Base-by-base conservation (phyloP, 2,888 invertebrate species). In the Pimpla rufipes region DNA sequence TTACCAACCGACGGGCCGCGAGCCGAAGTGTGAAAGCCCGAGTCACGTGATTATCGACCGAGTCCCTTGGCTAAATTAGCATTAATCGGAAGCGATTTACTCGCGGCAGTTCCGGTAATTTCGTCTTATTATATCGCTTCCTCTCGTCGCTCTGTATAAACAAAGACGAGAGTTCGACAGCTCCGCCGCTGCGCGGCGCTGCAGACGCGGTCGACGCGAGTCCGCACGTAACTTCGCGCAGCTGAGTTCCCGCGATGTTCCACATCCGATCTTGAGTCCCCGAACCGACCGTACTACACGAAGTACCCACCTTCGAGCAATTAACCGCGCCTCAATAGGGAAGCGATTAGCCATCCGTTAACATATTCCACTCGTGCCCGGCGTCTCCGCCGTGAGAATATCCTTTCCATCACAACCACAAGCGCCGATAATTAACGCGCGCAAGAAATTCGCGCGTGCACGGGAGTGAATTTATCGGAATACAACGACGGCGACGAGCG, bases 41-140 rank as follows among this genome's bases (percentile, higher is more conserved):
- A 81, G 57, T 68, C 55, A 67, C 50, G 29, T 52, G 73, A 73
- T 78, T 73, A 81, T 59, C 59, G 55, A 68, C 11, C 7, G 47
- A 40, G 52, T 78, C 45, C 59, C 67, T 73, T 42, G 59, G 45
- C n/a, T 42, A 67, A 71, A 73, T 81, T 81, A 81, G 67, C 50
- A 81, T 67, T 78, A 81, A 81, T 81, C 81, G 81, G 71, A 57
- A 71, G 59, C 81, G 67, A 47, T 81, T 81, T 78, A 73, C 50
- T 50, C 35, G 52, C 66, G 57, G 77, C 10, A 78, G 78, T 78
- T 81, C 73, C 81, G 81, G 67, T 42, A 45, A 73, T 79, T 74
- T 82, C 40, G 55, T 82, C 47, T 79, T 64, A 82, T 82, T 79
- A 82, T 64, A 74, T 82, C 40, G 52, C 62, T 74, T 82, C 74